Conservation (phyloP, 2,113 vertebrate genomes). For the Oryzias curvinotus region DNA sequence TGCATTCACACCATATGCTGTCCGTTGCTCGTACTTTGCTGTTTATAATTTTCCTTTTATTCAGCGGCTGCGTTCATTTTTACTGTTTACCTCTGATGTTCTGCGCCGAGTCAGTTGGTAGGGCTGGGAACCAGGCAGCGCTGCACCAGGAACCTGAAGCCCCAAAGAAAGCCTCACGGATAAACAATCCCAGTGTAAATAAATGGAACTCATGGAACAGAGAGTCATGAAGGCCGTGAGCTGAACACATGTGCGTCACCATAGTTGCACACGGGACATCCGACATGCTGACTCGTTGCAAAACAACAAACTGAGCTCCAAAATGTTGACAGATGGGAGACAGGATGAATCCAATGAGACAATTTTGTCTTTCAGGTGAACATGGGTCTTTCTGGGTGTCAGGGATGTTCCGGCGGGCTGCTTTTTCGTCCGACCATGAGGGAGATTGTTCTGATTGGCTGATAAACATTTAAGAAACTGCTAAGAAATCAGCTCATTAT, state of each 20-base stretch:
- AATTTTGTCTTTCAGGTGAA: neutral
- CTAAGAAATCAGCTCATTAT: no score
- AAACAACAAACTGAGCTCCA: constrained; percentile 13
- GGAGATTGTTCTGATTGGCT: no score
- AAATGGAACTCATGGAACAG: constrained; percentile 29
- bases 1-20: neutral
- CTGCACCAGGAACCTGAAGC: neutral
- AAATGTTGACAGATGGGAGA: constrained; percentile 8
- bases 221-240: constrained; percentile 24
- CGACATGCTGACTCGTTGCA: neutral
- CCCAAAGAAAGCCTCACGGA: constrained; percentile 29
- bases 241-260: constrained; percentile 12
- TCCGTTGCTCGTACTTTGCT: constrained; percentile 2
- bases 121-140: neutral
- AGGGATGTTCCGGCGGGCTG: no score
- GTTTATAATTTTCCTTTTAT: neutral
- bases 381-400: no score
- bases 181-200: constrained; percentile 46
- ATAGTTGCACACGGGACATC: constrained; percentile 20
- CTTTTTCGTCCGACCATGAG: no score
- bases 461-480: no score
- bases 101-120: no score
- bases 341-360: neutral
- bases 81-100: neutral
- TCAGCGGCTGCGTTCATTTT: neutral